Evolutionary conservation across 1,140 invertebrate genomes (phyloP).

Genomic region (Copidosoma floridanum): DNA sequence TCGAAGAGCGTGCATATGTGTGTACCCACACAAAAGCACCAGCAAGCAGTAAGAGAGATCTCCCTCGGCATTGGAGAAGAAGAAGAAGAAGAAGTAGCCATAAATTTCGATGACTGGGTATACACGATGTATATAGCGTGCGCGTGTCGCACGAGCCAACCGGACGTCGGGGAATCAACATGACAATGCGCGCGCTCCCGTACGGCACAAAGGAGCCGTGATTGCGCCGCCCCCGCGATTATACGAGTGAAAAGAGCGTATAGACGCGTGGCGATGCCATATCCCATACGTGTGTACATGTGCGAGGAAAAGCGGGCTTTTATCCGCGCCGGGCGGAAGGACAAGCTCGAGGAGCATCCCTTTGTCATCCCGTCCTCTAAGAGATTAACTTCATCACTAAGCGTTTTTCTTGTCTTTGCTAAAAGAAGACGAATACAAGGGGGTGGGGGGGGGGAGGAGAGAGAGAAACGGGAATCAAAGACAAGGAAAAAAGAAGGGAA

Average conservation of each 20-base stretch:
- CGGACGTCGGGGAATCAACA: slow-evolving; percentile 13
- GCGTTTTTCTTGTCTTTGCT: too few relatives aligned
- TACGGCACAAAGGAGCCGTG: slow-evolving; percentile 39
- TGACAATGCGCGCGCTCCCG: slow-evolving; percentile 39
- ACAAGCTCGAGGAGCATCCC: slow-evolving; percentile 23
- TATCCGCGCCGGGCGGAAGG: slow-evolving; percentile 43
- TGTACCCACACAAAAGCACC: too few relatives aligned
- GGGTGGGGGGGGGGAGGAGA: not conserved
- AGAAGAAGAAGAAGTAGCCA: too few relatives aligned
- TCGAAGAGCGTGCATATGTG: too few relatives aligned
- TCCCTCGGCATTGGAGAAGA: too few relatives aligned
- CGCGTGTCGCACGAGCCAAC: slow-evolving; percentile 5
- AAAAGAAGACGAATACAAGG: not conserved
- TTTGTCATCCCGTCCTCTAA: slow-evolving; percentile 40
- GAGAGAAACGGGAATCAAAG: too few relatives aligned
- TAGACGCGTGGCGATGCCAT: too few relatives aligned
- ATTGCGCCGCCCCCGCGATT: slow-evolving; percentile 36
- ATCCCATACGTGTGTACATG: too few relatives aligned
- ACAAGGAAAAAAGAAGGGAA: not conserved
- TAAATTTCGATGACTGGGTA: slow-evolving; percentile 27
- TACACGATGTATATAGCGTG: too few relatives aligned
- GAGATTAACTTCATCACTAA: slow-evolving; percentile 49
- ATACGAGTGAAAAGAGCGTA: too few relatives aligned
- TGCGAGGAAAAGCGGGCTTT: too few relatives aligned
- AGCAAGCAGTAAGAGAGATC: too few relatives aligned